Evolutionary conservation across 1,140 invertebrate genomes (phyloP).

Genomic region (Muscidifurax raptorellus): DNA sequence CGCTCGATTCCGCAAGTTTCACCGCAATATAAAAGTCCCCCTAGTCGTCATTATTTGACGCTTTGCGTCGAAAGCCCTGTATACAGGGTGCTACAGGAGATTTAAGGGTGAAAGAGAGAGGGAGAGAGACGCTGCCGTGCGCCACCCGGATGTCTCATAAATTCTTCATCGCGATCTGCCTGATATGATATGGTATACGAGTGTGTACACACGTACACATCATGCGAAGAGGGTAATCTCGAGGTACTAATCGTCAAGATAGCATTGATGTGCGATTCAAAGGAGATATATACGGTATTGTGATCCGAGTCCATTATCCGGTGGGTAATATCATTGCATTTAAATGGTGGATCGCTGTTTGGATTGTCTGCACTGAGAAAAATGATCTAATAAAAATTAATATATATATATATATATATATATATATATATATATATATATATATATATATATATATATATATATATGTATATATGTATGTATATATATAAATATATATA

Average conservation of each 20-base stretch:
- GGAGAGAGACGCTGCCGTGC: not conserved
- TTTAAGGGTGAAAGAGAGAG: slow-evolving; percentile 13
- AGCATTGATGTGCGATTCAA: not conserved
- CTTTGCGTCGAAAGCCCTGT: slow-evolving; percentile 7
- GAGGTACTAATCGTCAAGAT: slow-evolving; percentile 7
- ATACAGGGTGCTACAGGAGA: not conserved
- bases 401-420: too few relatives aligned
- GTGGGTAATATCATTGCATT: too few relatives aligned
- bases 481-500: too few relatives aligned
- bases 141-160: not conserved
- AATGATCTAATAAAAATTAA: too few relatives aligned
- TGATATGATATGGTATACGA: not conserved
- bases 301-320: too few relatives aligned
- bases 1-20: slow-evolving; percentile 21
- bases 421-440: too few relatives aligned
- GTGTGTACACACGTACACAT: not conserved
- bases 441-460: too few relatives aligned
- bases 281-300: too few relatives aligned
- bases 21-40: slow-evolving; percentile 28
- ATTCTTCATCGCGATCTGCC: slow-evolving; percentile 15
- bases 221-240: not conserved
- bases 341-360: too few relatives aligned
- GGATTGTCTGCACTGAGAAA: too few relatives aligned
- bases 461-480: too few relatives aligned
- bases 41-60: slow-evolving; percentile 38